Evolutionary conservation across 2,888 invertebrate genomes (phyloP), one percentile per base, ranked within the genome.

Genomic region (Barypeithes pellucidus): DNA sequence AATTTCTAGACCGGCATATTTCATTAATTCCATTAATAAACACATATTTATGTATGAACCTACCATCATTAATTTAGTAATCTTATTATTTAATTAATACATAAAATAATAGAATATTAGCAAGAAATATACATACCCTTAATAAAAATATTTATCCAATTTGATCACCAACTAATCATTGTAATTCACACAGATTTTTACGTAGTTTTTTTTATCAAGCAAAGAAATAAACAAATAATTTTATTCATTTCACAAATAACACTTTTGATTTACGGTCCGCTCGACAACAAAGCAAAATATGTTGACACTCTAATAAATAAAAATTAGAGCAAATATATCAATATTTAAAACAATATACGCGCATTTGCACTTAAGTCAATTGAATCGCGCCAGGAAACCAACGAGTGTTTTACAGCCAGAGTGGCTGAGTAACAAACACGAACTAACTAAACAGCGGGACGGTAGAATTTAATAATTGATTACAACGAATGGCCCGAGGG

Each of bases 401-500:
- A 50, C 50, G n/a, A 63, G 33, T 50, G 47, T 63, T 47, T 63
- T 16, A 36, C 63, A 45, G 62, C 45, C 29, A 24, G 62, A 62
- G 45, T 62, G 62, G 29, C 62, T 47, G 14, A 61, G 61, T 60
- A 68, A 61, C 68, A 61, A 52, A 61, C 52, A 62, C 62, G 62
- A 69, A 69, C 69, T 57, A 69, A 69, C 69, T 57, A 20, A 39
- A 69, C 61, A 54, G 63, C 62, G 20, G 62, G 63, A 69, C 68
- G 67, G 45, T 60, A 39, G 62, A 43, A 33, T 52, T 59, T 54
- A 62, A 62, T 47, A 24, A 66, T 68, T 60, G 43, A 36, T 69
- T 47, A 60, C 45, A 41, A 61, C 47, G 71, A 71, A 77, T 73
- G 72, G 72, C 68, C 69, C 68, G 52, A 74, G 36, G 62, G 73